A percentile compares a stretch with the other conserved stretches of the same genome.
Conservation (phyloP, 2,888 invertebrate species). For the Metopia argyrocephala region DNA sequence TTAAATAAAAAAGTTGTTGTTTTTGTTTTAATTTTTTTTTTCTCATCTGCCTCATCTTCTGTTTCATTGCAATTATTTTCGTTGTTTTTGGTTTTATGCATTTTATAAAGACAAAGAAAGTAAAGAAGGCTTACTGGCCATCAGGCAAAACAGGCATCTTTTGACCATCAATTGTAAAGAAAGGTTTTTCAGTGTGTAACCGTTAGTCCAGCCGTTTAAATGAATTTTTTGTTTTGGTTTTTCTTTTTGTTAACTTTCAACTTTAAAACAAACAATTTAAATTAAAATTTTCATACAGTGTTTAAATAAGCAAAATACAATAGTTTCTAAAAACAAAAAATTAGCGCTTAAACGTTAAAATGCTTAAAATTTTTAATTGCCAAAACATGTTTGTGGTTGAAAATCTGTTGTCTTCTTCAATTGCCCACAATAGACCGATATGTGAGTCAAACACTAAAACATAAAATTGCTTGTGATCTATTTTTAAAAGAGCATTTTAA, state of each 20-base stretch:
- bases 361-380: not conserved
- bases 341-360: not conserved
- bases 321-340: conserved; percentile 9
- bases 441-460: no score
- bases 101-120: no score
- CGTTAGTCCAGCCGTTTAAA: conserved; percentile 62
- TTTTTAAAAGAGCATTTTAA: no score
- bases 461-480: not conserved
- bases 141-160: conserved; percentile 51
- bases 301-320: not conserved
- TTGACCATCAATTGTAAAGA: conserved; percentile 58
- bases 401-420: conserved; percentile 2
- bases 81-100: conserved; percentile 12
- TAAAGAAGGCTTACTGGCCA: conserved; percentile 41
- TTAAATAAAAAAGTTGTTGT: conserved; percentile 37
- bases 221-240: conserved; percentile 39
- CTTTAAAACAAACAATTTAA: conserved; percentile 1
- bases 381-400: conserved; percentile 32
- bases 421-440: not conserved
- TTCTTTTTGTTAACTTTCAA: conserved; percentile 33
- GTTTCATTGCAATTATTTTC: not conserved
- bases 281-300: conserved; percentile 12
- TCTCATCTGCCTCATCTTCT: conserved; percentile 38
- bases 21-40: conserved; percentile 1
- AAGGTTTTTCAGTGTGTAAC: conserved; percentile 61